These are phyloP conservation scores for Peromyscus nudipes DNA, from an alignment of 2,797 vertebrate species.

Conservation along the genomic window DNA sequence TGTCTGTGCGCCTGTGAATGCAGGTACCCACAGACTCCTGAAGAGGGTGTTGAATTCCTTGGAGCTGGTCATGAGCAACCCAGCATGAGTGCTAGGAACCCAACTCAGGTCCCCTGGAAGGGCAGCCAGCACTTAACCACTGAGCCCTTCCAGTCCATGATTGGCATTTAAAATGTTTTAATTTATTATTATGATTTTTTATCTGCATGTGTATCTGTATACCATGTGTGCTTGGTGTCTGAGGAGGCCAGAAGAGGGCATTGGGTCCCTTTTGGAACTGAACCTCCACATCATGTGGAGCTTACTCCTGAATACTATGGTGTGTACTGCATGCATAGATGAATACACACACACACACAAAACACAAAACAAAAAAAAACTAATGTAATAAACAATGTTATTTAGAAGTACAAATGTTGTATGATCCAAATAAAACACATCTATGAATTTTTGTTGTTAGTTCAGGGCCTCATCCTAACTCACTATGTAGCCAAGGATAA, in stretches of 20 bases:
- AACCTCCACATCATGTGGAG: not conserved
- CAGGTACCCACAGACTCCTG: too few relatives aligned
- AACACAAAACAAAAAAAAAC: not conserved
- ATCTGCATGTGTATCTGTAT: not conserved
- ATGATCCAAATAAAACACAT: not conserved
- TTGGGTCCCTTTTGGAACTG: not conserved
- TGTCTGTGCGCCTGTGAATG: not conserved
- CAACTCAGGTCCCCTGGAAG: not conserved
- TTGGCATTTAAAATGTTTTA: not conserved
- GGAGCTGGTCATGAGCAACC: not conserved
- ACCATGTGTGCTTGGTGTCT: not conserved
- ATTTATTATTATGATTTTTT: not conserved
- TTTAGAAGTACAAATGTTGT: not conserved
- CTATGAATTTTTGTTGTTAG: not conserved
- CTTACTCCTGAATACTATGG: not conserved
- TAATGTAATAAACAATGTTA: not conserved
- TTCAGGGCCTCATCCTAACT: not conserved
- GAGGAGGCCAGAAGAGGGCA: not conserved
- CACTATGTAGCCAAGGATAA: not conserved
- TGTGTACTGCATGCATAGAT: not conserved
- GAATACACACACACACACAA: not conserved
- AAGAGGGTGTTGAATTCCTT: not conserved
- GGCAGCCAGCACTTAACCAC: too few relatives aligned
- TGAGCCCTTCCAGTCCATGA: not conserved
- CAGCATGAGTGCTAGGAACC: not conserved